A percentile compares a stretch with the other conserved stretches of the same genome.
Evolutionary conservation across 1,140 invertebrate genomes (phyloP).

Genomic region (Drosophila pandora): DNA sequence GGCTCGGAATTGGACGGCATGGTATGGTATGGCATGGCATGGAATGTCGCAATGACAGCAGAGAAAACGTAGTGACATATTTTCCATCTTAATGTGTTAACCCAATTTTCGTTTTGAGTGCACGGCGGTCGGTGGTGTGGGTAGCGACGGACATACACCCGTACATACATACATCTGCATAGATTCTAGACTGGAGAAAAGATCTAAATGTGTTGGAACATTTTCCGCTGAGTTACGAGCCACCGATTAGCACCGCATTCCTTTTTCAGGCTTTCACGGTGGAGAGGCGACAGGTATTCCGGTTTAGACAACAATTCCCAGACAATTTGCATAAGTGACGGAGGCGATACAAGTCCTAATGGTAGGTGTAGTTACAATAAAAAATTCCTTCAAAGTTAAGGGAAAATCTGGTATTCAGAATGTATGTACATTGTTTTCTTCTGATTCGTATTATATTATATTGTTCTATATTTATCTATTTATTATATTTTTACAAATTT

Average conservation of each 20-base stretch:
- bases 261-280: neutral
- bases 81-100: conserved; percentile 73
- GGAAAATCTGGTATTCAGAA: neutral
- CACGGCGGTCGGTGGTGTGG: conserved; percentile 11
- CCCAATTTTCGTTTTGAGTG: conserved; percentile 73
- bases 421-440: too few species aligned
- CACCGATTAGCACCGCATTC: conserved; percentile 10
- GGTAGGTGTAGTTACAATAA: conserved; percentile 7
- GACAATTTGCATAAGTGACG: conserved; percentile 68
- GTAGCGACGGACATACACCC: conserved; percentile 4
- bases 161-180: neutral
- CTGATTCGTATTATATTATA: too few species aligned
- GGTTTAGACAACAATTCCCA: conserved; percentile 29
- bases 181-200: conserved; percentile 5
- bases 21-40: conserved; percentile 26
- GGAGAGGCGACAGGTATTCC: conserved; percentile 6
- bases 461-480: too few species aligned
- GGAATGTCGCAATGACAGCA: conserved; percentile 46
- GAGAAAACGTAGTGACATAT: conserved; percentile 38
- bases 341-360: conserved; percentile 4
- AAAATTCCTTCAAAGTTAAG: conserved; percentile 1
- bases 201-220: conserved; percentile 14
- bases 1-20: conserved; percentile 19
- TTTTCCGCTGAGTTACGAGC: conserved; percentile 22
- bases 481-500: too few species aligned